Evolutionary conservation across 2,797 vertebrate genomes (phyloP), one percentile per base, ranked within the genome.

Genomic region (Danio choprae): DNA sequence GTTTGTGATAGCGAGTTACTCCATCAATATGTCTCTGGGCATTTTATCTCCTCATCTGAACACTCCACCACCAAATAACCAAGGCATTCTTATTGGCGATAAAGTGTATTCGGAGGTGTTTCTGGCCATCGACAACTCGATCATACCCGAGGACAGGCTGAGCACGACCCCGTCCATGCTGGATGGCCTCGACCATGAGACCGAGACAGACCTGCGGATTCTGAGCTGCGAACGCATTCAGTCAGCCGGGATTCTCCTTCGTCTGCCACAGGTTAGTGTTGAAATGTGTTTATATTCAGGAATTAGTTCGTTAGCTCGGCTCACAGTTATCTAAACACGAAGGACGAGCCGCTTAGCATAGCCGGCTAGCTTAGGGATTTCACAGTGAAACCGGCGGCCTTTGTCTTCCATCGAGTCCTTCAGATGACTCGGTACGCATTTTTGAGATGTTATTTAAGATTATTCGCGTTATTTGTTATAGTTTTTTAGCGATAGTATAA

Each of bases 41-140:
- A 86, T 88, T 18, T 82, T 89, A 13, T 83, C 90, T 0, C 84
- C 89, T 6, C 75, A 67, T 74, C 6, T 74, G 0, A 93, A 89
- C 51, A 87, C 90, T 1, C 90, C 92, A 9, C 84, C 90, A 0
- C 84, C 90, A 0, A 92, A 87, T 74, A 94, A 91, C 81, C 94
- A 95, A 84, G 96, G 96, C 1, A 98, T 99, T 59, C 95, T 99
- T 13, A 98, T 99, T 55, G 98, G 98, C 0, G 98, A 99, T 84
- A 96, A 95, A 77, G 90, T 98, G 0, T 99, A 99, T 84, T 97
- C 97, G 5, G 96, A 97, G 83, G 98, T 99, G 15, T 97, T 92
- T 68, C 95, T 99, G 7, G 95, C 97, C 4, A 98, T 99, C 87
- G 96, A 98, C 86, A 96, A 96, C 87, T 99, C 97, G 40, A 93